These are phyloP conservation scores for Cirrhinus mrigala DNA, from an alignment of 2,797 vertebrate genomes.

Conservation along the genomic window DNA sequence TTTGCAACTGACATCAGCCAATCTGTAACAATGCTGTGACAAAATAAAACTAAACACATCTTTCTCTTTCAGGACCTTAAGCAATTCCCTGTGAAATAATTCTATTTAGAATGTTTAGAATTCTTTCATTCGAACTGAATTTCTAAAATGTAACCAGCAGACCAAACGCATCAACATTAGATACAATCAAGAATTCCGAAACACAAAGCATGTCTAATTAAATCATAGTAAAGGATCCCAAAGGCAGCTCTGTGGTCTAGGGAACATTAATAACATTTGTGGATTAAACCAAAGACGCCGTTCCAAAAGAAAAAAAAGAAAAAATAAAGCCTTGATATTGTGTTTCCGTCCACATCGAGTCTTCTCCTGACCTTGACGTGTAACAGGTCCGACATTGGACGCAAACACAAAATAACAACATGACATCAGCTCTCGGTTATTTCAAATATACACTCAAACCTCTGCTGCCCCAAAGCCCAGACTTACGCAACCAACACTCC, in stretches of 20 bases:
- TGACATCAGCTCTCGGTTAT: slow-evolving; percentile 80
- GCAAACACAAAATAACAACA: slow-evolving; percentile 74
- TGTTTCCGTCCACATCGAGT: slow-evolving; percentile 28
- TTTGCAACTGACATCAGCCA: neutral
- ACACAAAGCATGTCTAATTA: slow-evolving; percentile 4
- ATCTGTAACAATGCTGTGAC: neutral
- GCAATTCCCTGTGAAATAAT: neutral
- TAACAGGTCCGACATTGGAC: slow-evolving; percentile 20
- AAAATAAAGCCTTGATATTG: neutral
- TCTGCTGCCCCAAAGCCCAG: slow-evolving; percentile 53
- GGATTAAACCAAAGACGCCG: slow-evolving; percentile 1
- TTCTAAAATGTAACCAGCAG: neutral
- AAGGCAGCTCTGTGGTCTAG: slow-evolving; percentile 18
- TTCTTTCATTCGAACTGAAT: neutral
- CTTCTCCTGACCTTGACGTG: slow-evolving; percentile 28
- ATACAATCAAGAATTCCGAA: slow-evolving; percentile 20
- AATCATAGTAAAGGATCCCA: neutral
- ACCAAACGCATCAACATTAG: slow-evolving; percentile 6
- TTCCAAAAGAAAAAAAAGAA: neutral
- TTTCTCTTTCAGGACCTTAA: neutral
- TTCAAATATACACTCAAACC: slow-evolving; percentile 69
- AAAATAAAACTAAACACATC: neutral
- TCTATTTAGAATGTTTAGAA: neutral
- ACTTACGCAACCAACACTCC: slow-evolving; percentile 57
- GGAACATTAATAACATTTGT: slow-evolving; percentile 24